phyloP scores from a whole-genome alignment of 2,113 vertebrate genomes.

The Ciconia maguari region DNA sequence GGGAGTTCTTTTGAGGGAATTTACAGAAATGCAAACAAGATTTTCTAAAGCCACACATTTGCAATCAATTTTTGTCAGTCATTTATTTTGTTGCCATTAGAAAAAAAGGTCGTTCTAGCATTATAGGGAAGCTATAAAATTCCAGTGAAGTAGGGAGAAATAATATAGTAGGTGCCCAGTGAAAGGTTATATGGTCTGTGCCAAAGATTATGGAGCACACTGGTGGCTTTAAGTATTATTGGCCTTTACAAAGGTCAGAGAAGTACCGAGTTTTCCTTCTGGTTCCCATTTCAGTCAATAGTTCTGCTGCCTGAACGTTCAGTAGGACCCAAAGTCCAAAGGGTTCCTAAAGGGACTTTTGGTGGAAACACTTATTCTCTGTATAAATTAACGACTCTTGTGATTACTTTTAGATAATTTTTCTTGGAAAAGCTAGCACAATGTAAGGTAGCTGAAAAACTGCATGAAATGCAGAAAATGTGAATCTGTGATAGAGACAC shows the following conservation, averaged over 20 bases:
- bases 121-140: not conserved
- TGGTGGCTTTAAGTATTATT: not conserved
- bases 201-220: not conserved
- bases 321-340: not conserved
- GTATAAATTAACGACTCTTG: not conserved
- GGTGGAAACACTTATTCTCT: not conserved
- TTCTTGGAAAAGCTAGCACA: not conserved
- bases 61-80: not conserved
- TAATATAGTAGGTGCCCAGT: not conserved
- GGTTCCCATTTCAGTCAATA: not conserved
- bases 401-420: not conserved
- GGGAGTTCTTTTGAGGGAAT: not conserved
- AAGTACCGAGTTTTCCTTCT: not conserved
- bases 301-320: not conserved
- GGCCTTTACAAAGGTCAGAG: not conserved
- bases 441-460: not conserved
- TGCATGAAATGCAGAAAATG: not conserved
- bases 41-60: not conserved
- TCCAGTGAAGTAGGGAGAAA: not conserved
- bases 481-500: not conserved
- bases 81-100: not conserved
- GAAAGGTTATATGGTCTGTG: not conserved
- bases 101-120: not conserved
- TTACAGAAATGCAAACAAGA: not conserved
- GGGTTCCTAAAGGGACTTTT: not conserved